These are phyloP conservation scores for Balanococcus diminutus DNA, from an alignment of 2,888 invertebrate genomes.

Conservation along the genomic window DNA sequence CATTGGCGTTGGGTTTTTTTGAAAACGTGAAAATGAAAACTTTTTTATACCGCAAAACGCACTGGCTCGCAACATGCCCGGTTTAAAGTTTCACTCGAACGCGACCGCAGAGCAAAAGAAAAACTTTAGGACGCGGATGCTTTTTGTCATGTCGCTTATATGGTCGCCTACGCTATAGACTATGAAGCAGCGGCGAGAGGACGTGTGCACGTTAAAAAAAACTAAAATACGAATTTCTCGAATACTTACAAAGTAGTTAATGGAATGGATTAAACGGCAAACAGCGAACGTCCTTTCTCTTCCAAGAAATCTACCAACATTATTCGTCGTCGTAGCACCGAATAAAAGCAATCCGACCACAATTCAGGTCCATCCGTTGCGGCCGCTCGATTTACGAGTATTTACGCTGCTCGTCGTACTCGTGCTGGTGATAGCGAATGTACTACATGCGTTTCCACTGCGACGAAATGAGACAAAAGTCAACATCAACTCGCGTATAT, in stretches of 20 bases:
- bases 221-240: background rate
- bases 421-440: background rate
- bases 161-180: background rate
- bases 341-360: background rate
- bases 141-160: background rate
- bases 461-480: slow-evolving; percentile 17
- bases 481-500: slow-evolving; percentile 33
- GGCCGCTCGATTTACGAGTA: slow-evolving; percentile 18
- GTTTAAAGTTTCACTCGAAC: background rate
- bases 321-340: background rate
- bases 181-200: too few species aligned
- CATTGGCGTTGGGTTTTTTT: background rate
- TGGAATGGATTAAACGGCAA: slow-evolving; percentile 44
- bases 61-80: background rate
- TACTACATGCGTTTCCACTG: background rate
- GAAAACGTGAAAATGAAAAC: background rate
- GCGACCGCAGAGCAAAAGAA: background rate
- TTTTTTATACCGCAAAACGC: background rate
- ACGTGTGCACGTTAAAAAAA: background rate
- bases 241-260: slow-evolving; percentile 45
- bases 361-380: slow-evolving; percentile 31
- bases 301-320: slow-evolving; percentile 22
- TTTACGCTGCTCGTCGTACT: background rate
- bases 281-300: slow-evolving; percentile 21
- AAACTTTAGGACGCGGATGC: background rate